These are phyloP conservation scores for Nothoprocta pentlandii DNA, from an alignment of 2,113 vertebrate genomes.

Conservation along the genomic window DNA sequence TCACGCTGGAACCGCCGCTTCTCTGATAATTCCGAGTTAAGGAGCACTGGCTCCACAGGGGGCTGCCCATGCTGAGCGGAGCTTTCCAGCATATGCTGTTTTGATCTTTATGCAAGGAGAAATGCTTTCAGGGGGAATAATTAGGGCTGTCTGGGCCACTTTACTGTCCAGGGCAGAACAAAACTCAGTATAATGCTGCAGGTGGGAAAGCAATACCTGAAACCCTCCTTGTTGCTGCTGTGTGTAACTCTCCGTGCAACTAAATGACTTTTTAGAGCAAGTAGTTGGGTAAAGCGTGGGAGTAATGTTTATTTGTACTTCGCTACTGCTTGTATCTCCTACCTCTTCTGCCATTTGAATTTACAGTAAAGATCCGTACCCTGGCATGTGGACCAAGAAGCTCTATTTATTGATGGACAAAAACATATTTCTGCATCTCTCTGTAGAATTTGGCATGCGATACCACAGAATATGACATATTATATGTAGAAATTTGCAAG, in stretches of 20 bases:
- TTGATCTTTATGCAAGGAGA: background rate
- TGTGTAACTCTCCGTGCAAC: background rate
- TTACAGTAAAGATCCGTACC: too few species aligned
- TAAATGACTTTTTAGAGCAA: background rate
- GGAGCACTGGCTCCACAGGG: slow-evolving; percentile 19
- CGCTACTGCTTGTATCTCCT: background rate
- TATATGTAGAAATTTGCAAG: background rate
- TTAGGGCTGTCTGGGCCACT: background rate
- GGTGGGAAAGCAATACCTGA: background rate
- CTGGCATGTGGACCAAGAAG: background rate
- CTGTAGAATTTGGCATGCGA: background rate
- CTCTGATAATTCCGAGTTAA: slow-evolving; percentile 42
- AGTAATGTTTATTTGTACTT: background rate
- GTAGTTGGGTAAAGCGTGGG: background rate
- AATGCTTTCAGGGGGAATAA: background rate
- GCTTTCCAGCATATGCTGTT: background rate
- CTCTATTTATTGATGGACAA: background rate
- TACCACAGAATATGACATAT: background rate
- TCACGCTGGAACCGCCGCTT: slow-evolving; percentile 21
- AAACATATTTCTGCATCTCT: background rate
- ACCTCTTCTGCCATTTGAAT: background rate
- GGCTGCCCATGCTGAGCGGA: background rate
- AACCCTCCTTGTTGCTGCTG: background rate
- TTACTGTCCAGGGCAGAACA: background rate
- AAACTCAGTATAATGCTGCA: background rate